Evolutionary conservation across 2,113 vertebrate species (phyloP), one percentile per base, ranked within the genome.

Genomic region (Crotalus helleri): DNA sequence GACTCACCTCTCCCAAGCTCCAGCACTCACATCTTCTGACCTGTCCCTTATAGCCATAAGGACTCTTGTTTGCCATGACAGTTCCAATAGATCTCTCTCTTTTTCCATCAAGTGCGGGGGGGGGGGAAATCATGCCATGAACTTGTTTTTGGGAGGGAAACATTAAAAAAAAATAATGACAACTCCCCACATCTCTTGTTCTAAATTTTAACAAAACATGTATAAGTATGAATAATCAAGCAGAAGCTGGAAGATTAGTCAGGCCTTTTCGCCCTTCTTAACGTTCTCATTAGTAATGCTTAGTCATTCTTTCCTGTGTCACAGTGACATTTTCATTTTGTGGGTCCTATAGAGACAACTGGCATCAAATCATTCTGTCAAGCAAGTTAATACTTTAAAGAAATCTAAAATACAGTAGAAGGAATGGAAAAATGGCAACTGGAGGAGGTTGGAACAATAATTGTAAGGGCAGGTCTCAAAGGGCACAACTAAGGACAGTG

Each of bases 301-400:
- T 92, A 92, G 92, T 92, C 92, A 92, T 90, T 29, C 64, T 61
- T 46, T 90, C 17, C 49, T 59, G 92, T 92, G 92, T 92, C 92
- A 92, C 54, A 13, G 44, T 92, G 92, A 92, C 92, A 90, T 90
- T 90, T 90, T 90, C 29, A 23, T 88, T 88, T 88, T 92, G 33
- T 29, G 12, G 69, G 29, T 46, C 49, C 54, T 58, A 24, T 24
- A 46, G 53, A 90, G 54, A n/a, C 92, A 85, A 46, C 53, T 8
- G 11, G 54, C 88, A 51, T 54, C 54, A 46, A 85, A 51, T 57
- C 21, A n/a, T 59, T 57, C 92, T 59, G 39, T 92, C 69, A 51
- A 59, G 69, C 55, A 58, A 74, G 29, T 85, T 51, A 59, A 74
- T 10, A 88, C 46, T 92, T 57, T 85, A 91, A 5, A 87, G 81